A percentile compares a stretch with the other conserved stretches of the same genome.
These are phyloP conservation scores for Camponotus vicinus DNA, from an alignment of 1,140 invertebrate genomes.

Conservation along the genomic window DNA sequence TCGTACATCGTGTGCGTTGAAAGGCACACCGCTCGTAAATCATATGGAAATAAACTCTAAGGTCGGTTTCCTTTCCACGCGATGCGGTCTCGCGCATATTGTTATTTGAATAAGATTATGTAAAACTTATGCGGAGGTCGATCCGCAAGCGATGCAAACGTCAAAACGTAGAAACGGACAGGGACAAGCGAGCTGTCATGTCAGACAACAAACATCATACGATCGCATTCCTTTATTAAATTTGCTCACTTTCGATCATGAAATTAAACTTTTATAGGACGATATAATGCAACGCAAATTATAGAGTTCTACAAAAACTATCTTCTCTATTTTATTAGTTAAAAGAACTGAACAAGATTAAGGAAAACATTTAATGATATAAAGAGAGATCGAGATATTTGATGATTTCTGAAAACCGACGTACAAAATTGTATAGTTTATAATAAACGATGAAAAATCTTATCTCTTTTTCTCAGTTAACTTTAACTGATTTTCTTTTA, in stretches of 20 bases:
- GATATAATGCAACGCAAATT: neutral
- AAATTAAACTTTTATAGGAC: constrained; percentile 10
- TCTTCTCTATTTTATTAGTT: neutral
- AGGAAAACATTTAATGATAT: neutral
- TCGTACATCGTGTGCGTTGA: neutral
- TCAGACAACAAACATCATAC: neutral
- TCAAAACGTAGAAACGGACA: constrained; percentile 9
- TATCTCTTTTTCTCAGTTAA: neutral
- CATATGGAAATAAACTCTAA: constrained; percentile 48
- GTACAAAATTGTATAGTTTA: neutral
- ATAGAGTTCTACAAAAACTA: neutral
- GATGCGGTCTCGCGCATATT: neutral
- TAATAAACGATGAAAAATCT: constrained; percentile 7
- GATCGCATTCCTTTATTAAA: neutral
- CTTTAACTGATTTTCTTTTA: too few species aligned
- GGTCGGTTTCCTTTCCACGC: constrained; percentile 42
- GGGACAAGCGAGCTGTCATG: neutral
- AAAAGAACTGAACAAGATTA: neutral
- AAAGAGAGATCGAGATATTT: neutral
- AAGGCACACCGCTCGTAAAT: constrained; percentile 17
- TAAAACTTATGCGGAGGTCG: constrained; percentile 51
- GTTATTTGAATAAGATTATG: constrained; percentile 51
- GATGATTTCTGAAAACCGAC: neutral
- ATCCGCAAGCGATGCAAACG: constrained; percentile 27
- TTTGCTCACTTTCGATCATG: constrained; percentile 2